Percentiles rank a stretch among this genome's conserved stretches.
phyloP scores from a whole-genome alignment of 2,888 invertebrate species.

The Thera obeliscata region DNA sequence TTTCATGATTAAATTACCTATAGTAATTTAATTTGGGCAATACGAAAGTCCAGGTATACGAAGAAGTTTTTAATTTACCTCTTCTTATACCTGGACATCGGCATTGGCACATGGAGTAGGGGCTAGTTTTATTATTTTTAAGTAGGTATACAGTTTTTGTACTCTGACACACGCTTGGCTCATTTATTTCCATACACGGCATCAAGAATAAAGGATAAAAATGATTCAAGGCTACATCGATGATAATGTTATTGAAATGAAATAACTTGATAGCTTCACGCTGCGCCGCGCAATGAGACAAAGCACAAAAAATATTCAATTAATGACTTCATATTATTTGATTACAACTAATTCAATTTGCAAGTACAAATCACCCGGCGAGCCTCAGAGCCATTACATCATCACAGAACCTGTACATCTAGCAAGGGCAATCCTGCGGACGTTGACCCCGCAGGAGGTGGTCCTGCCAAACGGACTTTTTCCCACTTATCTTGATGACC shows the following conservation, averaged over 20 bases:
- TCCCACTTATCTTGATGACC: conserved; percentile 61
- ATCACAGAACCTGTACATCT: conserved; percentile 40
- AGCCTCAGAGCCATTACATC: conserved; percentile 39
- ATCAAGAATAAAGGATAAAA: neutral
- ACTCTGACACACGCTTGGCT: no score
- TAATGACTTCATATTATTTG: conserved; percentile 41
- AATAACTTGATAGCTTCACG: conserved; percentile 11
- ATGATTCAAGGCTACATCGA: conserved; percentile 3
- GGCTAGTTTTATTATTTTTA: no score
- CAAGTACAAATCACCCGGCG: conserved; percentile 36
- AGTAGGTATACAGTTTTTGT: no score
- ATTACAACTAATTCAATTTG: conserved; percentile 44
- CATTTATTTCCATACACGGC: no score
- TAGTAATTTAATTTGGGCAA: no score
- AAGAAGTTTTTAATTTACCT: no score
- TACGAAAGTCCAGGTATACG: no score
- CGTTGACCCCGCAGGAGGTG: conserved; percentile 55
- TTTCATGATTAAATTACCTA: no score
- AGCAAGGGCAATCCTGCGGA: conserved; percentile 42
- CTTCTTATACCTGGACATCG: no score
- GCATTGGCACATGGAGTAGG: no score
- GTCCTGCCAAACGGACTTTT: conserved; percentile 60
- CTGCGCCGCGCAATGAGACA: conserved; percentile 34
- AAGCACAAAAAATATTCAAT: conserved; percentile 39
- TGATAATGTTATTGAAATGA: conserved; percentile 11